Evolutionary conservation across 2,888 invertebrate species (phyloP), one percentile per base, ranked within the genome.

Genomic region (Leptinotarsa rubiginosa): DNA sequence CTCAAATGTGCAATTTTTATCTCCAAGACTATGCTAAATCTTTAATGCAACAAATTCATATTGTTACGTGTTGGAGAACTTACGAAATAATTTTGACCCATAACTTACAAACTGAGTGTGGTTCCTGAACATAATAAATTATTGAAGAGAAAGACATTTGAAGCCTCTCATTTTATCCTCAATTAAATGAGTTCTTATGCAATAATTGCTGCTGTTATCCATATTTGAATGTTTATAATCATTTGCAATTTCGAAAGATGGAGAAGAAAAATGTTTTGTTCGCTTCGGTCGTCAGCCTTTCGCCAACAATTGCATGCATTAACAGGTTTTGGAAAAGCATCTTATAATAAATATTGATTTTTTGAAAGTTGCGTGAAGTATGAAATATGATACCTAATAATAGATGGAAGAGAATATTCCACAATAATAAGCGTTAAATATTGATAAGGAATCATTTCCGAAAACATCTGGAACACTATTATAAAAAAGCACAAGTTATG

Each of bases 91-190:
- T 65, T 25, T 20, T 20, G 59, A 20, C 22, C 59, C 59, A 59
- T 59, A 59, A 59, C 4, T 22, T 5, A 22, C 47, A 49, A 47
- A 5, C 65, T 47, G 12, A 66, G 5, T 50, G 67, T 3, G 65
- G 65, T 71, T 71, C 71, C 71, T 71, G 49, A 47, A 71, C 65
- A 70, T 70, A 64, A 62, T 64, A 49, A 25, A 31, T 68, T 52
- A 67, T 62, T 22, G 18, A 31, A 62, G 67, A 69, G 69, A 69
- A 69, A 22, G 18, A 41, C 59, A 49, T 49, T 64, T 50, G 15
- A 49, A 50, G 69, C 18, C 41, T 18, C 66, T 22, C 65, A 56
- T 56, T 56, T 65, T 56, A 52, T 47, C 47, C 41, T 56, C 41
- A 3, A 66, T 49, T 65, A 20, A 50, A 71, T 71, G 47, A 22